Percentiles rank a stretch among this genome's conserved stretches.
Evolutionary conservation across 2,113 vertebrate species (phyloP).

Genomic region (Psittacula cyanocephala): DNA sequence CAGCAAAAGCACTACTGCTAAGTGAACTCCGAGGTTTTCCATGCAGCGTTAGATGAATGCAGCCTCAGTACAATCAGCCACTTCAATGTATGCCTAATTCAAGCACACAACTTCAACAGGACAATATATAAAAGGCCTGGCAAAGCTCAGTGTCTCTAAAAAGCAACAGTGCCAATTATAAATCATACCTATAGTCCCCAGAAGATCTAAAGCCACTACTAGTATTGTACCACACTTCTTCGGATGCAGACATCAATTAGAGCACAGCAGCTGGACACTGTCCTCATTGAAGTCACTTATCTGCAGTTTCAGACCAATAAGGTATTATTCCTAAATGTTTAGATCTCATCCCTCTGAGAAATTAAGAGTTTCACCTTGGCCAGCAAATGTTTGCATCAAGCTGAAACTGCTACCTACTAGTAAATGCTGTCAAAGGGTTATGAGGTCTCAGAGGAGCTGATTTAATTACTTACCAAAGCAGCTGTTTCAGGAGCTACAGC

Average conservation of each 20-base stretch:
- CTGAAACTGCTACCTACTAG: not conserved
- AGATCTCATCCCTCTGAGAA: slow-evolving; percentile 17
- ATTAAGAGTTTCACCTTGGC: not conserved
- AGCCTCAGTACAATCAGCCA: not conserved
- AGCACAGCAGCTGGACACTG: not conserved
- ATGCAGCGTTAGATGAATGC: not conserved
- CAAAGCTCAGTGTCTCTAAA: slow-evolving; percentile 27
- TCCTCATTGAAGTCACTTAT: slow-evolving; percentile 11
- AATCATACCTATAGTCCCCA: slow-evolving; percentile 39
- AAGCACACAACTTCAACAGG: not conserved
- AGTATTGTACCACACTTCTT: slow-evolving; percentile 10
- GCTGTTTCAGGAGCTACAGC: not conserved
- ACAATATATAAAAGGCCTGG: slow-evolving; percentile 36
- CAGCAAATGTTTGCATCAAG: not conserved
- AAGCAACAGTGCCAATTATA: slow-evolving; percentile 48
- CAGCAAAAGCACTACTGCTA: not conserved
- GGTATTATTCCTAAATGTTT: slow-evolving; percentile 11
- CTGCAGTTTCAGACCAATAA: not conserved
- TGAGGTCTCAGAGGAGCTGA: not conserved
- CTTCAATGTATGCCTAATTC: slow-evolving; percentile 30
- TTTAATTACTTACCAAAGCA: slow-evolving; percentile 28
- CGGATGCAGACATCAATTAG: slow-evolving; percentile 7
- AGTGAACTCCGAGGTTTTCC: not conserved
- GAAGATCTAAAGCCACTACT: slow-evolving; percentile 51
- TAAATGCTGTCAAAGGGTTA: slow-evolving; percentile 15